These are phyloP conservation scores for Channa striata DNA, from an alignment of 2,797 vertebrate species.

Conservation along the genomic window DNA sequence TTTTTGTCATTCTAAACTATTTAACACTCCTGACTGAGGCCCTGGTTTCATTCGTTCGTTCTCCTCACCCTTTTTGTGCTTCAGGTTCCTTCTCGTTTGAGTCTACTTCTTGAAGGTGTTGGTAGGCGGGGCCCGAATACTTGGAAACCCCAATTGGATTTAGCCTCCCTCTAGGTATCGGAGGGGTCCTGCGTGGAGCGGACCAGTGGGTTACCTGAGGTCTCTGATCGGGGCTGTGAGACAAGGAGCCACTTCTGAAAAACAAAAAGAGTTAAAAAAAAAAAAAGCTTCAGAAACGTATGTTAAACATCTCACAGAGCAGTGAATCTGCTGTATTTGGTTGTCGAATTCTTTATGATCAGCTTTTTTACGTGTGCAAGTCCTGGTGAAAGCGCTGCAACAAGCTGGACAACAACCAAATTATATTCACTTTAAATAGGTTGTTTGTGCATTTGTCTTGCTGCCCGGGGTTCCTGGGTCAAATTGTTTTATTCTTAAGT, in stretches of 20 bases:
- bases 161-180: constrained; percentile 75
- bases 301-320: background rate
- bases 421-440: background rate
- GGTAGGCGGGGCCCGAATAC: constrained; percentile 83
- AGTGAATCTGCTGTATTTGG: background rate
- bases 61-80: constrained; percentile 73
- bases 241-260: constrained; percentile 69
- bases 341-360: no score
- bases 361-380: no score
- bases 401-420: background rate
- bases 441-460: background rate
- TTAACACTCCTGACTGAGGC: background rate
- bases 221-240: constrained; percentile 74
- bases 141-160: constrained; percentile 79
- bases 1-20: no score
- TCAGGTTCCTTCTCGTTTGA: constrained; percentile 74
- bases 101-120: constrained; percentile 83
- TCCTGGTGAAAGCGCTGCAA: no score
- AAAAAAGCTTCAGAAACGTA: background rate
- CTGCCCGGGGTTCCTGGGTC: background rate
- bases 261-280: background rate
- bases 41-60: no score
- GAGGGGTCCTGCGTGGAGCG: constrained; percentile 73
- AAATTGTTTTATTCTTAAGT: no score
- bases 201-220: constrained; percentile 64